Percentiles rank a stretch among this genome's conserved stretches.
phyloP scores from a whole-genome alignment of 2,113 vertebrate genomes.

The Neotoma lepida region DNA sequence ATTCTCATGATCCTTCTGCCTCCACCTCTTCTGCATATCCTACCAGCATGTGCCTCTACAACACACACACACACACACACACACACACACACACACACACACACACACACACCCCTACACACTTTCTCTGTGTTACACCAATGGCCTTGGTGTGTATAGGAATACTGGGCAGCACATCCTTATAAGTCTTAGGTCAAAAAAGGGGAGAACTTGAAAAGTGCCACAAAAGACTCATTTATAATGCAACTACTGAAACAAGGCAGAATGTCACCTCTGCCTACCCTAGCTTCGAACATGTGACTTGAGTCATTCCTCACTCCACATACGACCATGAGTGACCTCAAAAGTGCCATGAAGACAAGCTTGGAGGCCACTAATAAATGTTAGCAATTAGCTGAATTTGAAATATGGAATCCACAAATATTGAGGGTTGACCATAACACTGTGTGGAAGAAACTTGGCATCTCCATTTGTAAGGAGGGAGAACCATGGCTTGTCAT shows the following conservation, averaged over 20 bases:
- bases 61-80: too few relatives aligned
- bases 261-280: rapidly evolving
- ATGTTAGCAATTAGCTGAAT: not conserved
- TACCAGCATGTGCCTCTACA: too few relatives aligned
- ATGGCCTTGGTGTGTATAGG: not conserved
- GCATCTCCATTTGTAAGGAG: not conserved
- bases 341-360: not conserved
- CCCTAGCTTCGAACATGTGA: not conserved
- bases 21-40: not conserved
- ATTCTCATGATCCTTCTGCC: not conserved
- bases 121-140: not conserved
- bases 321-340: not conserved
- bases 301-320: not conserved
- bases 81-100: not conserved
- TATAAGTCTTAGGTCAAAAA: not conserved
- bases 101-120: not conserved
- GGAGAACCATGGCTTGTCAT: not conserved
- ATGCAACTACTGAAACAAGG: not conserved
- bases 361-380: not conserved
- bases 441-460: not conserved
- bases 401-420: not conserved
- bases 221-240: not conserved
- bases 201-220: not conserved
- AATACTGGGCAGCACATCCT: not conserved
- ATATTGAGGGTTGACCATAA: not conserved